These are phyloP conservation scores for Scaptomyza caliginosa DNA, from an alignment of 2,888 invertebrate species.

Conservation along the genomic window DNA sequence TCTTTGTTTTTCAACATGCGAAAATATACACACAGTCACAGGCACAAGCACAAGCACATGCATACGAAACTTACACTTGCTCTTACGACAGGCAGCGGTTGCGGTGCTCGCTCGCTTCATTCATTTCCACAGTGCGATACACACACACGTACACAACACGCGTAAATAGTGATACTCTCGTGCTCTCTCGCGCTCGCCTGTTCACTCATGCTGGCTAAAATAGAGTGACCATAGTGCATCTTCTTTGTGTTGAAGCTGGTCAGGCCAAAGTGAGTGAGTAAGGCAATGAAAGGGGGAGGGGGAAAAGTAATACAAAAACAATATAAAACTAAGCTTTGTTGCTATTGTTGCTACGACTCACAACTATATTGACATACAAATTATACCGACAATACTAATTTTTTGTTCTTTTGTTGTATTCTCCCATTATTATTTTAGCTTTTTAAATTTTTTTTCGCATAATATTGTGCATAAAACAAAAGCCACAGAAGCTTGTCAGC, in stretches of 20 bases:
- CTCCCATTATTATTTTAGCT: conserved; percentile 39
- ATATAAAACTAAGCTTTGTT: conserved; percentile 17
- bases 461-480: conserved; percentile 53
- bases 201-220: conserved; percentile 52
- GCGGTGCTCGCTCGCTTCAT: conserved; percentile 58
- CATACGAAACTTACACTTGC: conserved; percentile 56
- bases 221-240: conserved; percentile 60
- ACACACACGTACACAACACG: conserved; percentile 7
- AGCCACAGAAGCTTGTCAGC: conserved; percentile 29
- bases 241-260: conserved; percentile 66
- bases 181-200: conserved; percentile 39
- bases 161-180: conserved; percentile 52
- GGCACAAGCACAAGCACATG: conserved; percentile 20
- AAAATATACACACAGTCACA: conserved; percentile 51
- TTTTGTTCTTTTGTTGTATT: conserved; percentile 45
- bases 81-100: conserved; percentile 50
- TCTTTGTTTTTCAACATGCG: conserved; percentile 56
- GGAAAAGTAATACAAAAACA: background rate
- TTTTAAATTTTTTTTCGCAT: conserved; percentile 52
- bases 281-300: no score
- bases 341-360: conserved; percentile 25
- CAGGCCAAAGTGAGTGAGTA: conserved; percentile 52
- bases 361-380: conserved; percentile 57
- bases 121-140: conserved; percentile 60
- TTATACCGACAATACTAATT: conserved; percentile 56